Evolutionary conservation across 2,797 vertebrate genomes (phyloP), one percentile per base, ranked within the genome.

Genomic region (Lithobates sylvaticus): DNA sequence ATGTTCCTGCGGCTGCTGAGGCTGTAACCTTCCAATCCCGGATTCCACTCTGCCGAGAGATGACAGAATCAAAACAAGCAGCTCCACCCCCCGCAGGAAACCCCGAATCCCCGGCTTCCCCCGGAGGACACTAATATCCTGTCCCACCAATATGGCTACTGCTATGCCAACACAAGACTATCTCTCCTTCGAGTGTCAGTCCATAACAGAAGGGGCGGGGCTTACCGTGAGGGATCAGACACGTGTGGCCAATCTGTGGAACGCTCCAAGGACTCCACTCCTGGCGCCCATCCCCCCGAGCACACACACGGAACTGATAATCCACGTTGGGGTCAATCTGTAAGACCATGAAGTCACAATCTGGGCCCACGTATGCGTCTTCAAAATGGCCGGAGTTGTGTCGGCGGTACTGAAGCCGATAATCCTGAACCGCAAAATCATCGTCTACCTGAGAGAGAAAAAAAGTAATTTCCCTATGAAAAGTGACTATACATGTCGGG

Each of bases 251-350:
- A 0, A 81, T 94, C 91, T 99, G 97, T 0, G 97, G 95, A 85
- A 99, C 87, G 2, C 98, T 99, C 98, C 98, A 99, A 0, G 98
- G 97, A 88, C 97, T 99, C 98, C 98, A 99, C 90, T 98, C 98
- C 5, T 97, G 97, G 12, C 96, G 95, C 0, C 97, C 98, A 3
- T 99, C 98, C 23, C 97, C 97, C 2, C 98, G 95, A 4, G 97
- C 97, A 0, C 98, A 97, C 29, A 98, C 97, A 61, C 97, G 92
- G 94, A 99, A 99, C 93, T 96, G 94, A 85, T 98, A 97, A 72
- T 97, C 96, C 0, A 94, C 91, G 27, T 98, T 92, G 0, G 98
- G 96, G 90, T 99, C 98, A 6, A 99, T 91, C 65, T 98, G 97
- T 27, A 98, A 93, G 8, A 99, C 97, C 65, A 97, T 92, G 90